Conservation (phyloP, 2,888 invertebrate species). For the Diaprepes abbreviatus region DNA sequence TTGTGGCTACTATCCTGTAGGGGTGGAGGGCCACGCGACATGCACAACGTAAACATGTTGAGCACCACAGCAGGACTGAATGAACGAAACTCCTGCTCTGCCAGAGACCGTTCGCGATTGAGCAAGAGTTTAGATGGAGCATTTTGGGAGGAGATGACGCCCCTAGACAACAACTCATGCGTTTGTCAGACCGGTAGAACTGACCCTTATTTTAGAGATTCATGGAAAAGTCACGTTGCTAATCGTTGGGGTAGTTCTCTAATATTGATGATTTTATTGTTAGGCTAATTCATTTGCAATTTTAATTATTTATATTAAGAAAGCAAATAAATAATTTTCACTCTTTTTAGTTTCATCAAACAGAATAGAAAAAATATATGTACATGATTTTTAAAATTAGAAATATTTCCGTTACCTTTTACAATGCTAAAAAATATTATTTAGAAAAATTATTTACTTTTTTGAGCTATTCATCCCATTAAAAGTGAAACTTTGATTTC, state of each 20-base stretch:
- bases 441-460: too few relatives aligned
- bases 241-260: slow-evolving; percentile 35
- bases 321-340: too few relatives aligned
- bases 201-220: slow-evolving; percentile 2
- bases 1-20: slow-evolving; percentile 57
- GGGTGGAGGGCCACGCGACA: slow-evolving; percentile 62
- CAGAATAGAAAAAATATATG: too few relatives aligned
- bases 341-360: too few relatives aligned
- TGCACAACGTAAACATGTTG: slow-evolving; percentile 64
- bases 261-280: slow-evolving; percentile 3
- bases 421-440: too few relatives aligned
- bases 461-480: too few relatives aligned
- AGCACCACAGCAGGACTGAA: slow-evolving; percentile 48
- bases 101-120: slow-evolving; percentile 16
- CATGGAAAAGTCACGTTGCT: slow-evolving; percentile 23
- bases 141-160: slow-evolving; percentile 25
- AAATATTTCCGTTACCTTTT: too few relatives aligned
- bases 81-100: slow-evolving; percentile 20
- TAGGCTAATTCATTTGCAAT: too few relatives aligned
- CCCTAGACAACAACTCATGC: slow-evolving; percentile 29
- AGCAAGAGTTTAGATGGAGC: slow-evolving; percentile 13
- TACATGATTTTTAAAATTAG: too few relatives aligned
- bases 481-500: too few relatives aligned
- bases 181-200: slow-evolving; percentile 8
- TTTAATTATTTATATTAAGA: too few relatives aligned